phyloP scores from a whole-genome alignment of 2,113 vertebrate genomes.

The Acinonyx jubatus region DNA sequence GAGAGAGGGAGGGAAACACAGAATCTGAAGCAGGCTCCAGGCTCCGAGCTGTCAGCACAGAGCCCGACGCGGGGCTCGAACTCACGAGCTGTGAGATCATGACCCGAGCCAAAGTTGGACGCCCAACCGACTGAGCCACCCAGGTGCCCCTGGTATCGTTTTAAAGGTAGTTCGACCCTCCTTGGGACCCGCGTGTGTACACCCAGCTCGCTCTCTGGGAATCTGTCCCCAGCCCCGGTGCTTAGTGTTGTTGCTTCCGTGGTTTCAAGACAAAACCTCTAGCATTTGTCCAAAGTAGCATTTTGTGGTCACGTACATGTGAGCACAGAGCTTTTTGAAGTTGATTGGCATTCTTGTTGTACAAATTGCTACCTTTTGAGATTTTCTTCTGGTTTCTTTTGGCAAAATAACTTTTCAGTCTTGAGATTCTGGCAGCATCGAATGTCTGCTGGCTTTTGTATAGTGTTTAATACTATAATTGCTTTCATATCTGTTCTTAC shows the following conservation, averaged over 20 bases:
- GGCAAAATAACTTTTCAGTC: constrained; percentile 14
- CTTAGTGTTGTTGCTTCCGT: neutral
- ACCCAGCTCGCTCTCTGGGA: neutral
- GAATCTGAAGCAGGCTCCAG: too few species aligned
- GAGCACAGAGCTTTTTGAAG: neutral
- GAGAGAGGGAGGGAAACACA: too few species aligned
- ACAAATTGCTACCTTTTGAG: constrained; percentile 73
- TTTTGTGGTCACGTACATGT: constrained; percentile 54
- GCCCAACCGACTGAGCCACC: too few species aligned
- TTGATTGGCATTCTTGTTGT: constrained; percentile 62
- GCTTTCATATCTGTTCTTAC: constrained; percentile 77
- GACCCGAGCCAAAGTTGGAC: too few species aligned
- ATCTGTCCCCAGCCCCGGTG: neutral
- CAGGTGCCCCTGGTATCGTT: neutral
- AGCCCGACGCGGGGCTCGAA: too few species aligned
- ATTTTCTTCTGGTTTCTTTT: constrained; percentile 68
- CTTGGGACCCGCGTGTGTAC: neutral
- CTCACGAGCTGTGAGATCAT: too few species aligned
- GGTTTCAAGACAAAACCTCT: constrained; percentile 20
- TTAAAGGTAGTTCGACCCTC: neutral
- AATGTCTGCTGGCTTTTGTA: constrained; percentile 66
- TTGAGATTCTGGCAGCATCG: constrained; percentile 57
- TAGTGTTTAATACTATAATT: constrained; percentile 73
- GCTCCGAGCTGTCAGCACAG: too few species aligned
- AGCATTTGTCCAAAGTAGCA: neutral